Conservation (phyloP, 2,113 vertebrate species). For the Corydoras sp. region DNA sequence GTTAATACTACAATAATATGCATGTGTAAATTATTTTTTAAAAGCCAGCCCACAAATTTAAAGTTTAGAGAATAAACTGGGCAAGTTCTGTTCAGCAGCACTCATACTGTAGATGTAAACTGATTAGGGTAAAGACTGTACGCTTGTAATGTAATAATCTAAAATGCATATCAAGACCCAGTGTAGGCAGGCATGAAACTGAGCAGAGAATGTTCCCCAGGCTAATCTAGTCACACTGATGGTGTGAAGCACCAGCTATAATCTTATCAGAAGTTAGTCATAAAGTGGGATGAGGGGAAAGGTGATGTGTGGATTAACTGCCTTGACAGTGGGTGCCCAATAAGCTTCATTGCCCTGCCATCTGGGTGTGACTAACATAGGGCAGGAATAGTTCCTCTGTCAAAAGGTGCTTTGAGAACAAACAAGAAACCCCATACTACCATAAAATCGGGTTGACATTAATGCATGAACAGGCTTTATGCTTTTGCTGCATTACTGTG, state of each 20-base stretch:
- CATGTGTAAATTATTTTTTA: no score
- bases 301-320: constrained; percentile 47
- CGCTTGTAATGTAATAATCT: no score
- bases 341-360: constrained; percentile 9
- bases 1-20: no score
- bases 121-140: no score
- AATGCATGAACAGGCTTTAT: not conserved
- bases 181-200: not conserved
- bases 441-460: not conserved
- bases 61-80: no score
- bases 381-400: constrained; percentile 12
- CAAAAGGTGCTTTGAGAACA: not conserved
- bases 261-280: constrained; percentile 38
- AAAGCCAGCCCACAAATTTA: no score
- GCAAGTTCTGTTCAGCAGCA: no score
- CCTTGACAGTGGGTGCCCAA: constrained; percentile 6
- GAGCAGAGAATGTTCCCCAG: not conserved
- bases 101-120: no score
- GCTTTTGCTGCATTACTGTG: not conserved
- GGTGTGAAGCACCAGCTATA: constrained; percentile 21
- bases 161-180: no score
- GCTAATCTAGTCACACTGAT: not conserved
- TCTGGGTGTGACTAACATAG: constrained; percentile 32
- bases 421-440: not conserved
- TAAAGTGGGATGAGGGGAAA: constrained; percentile 22